Evolutionary conservation across 2,888 invertebrate species (phyloP).

Genomic region (Acrocyrtus sp.): DNA sequence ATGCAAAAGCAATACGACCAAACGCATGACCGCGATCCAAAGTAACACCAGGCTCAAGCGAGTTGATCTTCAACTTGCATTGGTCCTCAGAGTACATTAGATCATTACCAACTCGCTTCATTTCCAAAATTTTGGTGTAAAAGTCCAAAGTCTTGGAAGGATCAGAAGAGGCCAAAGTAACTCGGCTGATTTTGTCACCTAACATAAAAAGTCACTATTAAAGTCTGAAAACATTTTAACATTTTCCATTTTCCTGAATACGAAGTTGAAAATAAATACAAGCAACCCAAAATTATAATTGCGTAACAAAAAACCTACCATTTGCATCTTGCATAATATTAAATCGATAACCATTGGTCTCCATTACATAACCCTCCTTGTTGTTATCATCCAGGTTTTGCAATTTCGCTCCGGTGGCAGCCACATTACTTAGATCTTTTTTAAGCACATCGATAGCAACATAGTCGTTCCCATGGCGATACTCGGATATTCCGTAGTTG

Average conservation of each 20-base stretch:
- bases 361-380: conserved; percentile 7
- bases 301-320: conserved; percentile 7
- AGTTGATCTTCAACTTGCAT: conserved; percentile 10
- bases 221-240: too few species aligned
- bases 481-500: conserved; percentile 91
- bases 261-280: neutral
- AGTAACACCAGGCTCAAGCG: conserved; percentile 71
- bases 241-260: neutral
- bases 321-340: conserved; percentile 14
- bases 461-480: conserved; percentile 90
- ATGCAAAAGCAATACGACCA: conserved; percentile 94
- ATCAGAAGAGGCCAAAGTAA: conserved; percentile 81
- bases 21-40: conserved; percentile 90
- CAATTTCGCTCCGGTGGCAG: conserved; percentile 3
- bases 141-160: conserved; percentile 80
- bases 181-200: conserved; percentile 65
- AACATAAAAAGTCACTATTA: too few species aligned
- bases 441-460: conserved; percentile 38
- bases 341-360: conserved; percentile 41
- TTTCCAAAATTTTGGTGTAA: conserved; percentile 83
- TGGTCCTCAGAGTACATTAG: conserved; percentile 16
- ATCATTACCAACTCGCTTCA: conserved; percentile 75
- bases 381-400: neutral
- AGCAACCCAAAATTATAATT: neutral
- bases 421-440: conserved; percentile 17